Percentiles rank a stretch among this genome's conserved stretches.
phyloP scores from a whole-genome alignment of 2,888 invertebrate genomes.

The Heliconius hortense region DNA sequence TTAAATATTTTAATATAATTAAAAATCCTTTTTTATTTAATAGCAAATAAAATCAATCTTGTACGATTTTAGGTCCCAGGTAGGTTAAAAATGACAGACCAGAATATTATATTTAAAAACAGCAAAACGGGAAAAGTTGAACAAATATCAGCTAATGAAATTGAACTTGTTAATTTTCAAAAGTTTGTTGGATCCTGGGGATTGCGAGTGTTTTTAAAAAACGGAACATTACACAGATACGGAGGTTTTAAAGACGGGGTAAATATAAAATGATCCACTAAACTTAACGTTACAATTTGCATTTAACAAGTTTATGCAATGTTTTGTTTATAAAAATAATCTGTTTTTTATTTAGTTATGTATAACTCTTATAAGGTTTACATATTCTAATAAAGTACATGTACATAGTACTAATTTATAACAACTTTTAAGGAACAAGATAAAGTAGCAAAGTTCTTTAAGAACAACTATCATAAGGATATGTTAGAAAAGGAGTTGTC shows the following conservation, averaged over 20 bases:
- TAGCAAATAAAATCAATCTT: not conserved
- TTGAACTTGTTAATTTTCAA: conserved; percentile 95
- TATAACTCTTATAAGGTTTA: not conserved
- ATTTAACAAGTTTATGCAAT: not conserved
- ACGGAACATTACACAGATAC: conserved; percentile 94
- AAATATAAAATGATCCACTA: conserved; percentile 51
- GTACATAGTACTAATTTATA: too few relatives aligned
- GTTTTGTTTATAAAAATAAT: not conserved
- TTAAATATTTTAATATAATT: not conserved
- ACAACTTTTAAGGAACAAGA: conserved; percentile 88
- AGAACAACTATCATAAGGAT: conserved; percentile 90
- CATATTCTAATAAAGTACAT: not conserved
- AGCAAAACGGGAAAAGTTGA: conserved; percentile 98
- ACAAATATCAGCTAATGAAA: conserved; percentile 90
- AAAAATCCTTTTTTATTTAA: not conserved
- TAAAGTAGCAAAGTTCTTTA: conserved; percentile 94
- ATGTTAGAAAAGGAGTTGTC: conserved; percentile 96
- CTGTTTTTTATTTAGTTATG: not conserved
- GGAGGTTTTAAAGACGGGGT: conserved; percentile 96
- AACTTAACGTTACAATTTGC: not conserved
- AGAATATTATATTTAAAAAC: conserved; percentile 95
- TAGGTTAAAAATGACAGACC: conserved; percentile 94
- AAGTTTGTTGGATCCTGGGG: conserved; percentile 96
- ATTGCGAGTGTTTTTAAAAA: conserved; percentile 93
- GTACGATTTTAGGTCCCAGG: conserved; percentile 88